Evolutionary conservation across 2,113 vertebrate species (phyloP).

Genomic region (Megaleporinus macrocephalus): DNA sequence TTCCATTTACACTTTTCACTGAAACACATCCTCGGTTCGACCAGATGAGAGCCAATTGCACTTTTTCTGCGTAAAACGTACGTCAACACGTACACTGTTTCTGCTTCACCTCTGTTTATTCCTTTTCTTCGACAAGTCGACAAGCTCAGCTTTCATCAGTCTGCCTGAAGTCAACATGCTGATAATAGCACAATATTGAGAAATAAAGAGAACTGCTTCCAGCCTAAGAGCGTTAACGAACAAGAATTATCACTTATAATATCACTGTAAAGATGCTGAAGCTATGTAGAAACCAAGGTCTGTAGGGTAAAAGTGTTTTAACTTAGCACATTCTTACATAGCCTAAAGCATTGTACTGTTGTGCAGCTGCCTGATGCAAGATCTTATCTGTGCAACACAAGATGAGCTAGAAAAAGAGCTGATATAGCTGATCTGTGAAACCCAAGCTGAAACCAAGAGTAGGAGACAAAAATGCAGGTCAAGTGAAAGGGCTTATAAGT

Average conservation of each 20-base stretch:
- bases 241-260: not conserved
- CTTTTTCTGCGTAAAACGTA: too few relatives aligned
- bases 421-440: constrained; percentile 11
- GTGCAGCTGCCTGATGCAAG: constrained; percentile 25
- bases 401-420: constrained; percentile 11
- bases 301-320: not conserved
- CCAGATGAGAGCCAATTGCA: too few relatives aligned
- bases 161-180: too few relatives aligned
- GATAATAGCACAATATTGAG: not conserved
- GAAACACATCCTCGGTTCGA: too few relatives aligned
- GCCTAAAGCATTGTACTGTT: constrained; percentile 7
- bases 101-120: too few relatives aligned
- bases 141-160: too few relatives aligned
- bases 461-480: constrained; percentile 1
- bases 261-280: not conserved
- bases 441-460: constrained; percentile 1
- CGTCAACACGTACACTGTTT: too few relatives aligned
- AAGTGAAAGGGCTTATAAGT: not conserved
- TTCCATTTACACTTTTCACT: too few relatives aligned
- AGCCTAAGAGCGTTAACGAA: not conserved
- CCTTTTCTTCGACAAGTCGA: too few relatives aligned
- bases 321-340: constrained; percentile 24
- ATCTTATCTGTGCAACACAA: constrained; percentile 43
- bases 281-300: not conserved
- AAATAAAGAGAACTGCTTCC: not conserved